These are phyloP conservation scores for Oedothorax gibbosus DNA, from an alignment of 1,140 invertebrate species.

Conservation along the genomic window DNA sequence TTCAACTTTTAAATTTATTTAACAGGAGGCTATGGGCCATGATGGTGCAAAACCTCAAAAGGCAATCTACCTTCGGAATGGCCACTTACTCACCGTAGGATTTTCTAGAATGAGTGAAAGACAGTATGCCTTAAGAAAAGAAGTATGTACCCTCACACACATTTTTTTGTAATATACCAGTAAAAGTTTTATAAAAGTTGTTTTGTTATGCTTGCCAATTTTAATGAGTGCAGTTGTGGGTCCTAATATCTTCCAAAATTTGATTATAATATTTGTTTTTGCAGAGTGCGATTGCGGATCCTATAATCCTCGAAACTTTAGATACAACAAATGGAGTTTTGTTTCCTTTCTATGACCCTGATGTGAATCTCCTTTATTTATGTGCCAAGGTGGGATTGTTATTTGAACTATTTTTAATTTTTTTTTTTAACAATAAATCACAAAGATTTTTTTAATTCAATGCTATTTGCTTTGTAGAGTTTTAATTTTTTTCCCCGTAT, in stretches of 20 bases:
- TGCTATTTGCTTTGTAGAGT: neutral
- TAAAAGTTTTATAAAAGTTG: neutral
- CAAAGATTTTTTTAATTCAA: too few species aligned
- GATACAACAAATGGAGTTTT: conserved; percentile 98
- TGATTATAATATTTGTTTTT: neutral
- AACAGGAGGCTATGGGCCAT: conserved; percentile 87
- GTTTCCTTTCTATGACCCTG: conserved; percentile 98
- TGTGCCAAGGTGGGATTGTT: conserved; percentile 84
- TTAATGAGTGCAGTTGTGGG: neutral
- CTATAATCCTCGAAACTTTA: conserved; percentile 94
- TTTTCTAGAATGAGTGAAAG: conserved; percentile 97
- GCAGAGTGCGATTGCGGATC: conserved; percentile 82
- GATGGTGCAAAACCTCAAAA: conserved; percentile 95
- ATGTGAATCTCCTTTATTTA: conserved; percentile 95
- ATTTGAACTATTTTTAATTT: neutral
- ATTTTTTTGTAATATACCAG: neutral
- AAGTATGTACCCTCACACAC: conserved; percentile 65
- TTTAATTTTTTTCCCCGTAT: neutral
- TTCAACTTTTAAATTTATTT: too few species aligned
- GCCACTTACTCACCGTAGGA: conserved; percentile 95
- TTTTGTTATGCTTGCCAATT: neutral
- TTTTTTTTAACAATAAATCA: too few species aligned
- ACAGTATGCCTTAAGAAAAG: conserved; percentile 89
- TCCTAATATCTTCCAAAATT: neutral
- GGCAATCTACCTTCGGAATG: conserved; percentile 87